These are phyloP conservation scores for Lordiphosa stackelbergi DNA, from an alignment of 1,140 invertebrate genomes.

Conservation along the genomic window DNA sequence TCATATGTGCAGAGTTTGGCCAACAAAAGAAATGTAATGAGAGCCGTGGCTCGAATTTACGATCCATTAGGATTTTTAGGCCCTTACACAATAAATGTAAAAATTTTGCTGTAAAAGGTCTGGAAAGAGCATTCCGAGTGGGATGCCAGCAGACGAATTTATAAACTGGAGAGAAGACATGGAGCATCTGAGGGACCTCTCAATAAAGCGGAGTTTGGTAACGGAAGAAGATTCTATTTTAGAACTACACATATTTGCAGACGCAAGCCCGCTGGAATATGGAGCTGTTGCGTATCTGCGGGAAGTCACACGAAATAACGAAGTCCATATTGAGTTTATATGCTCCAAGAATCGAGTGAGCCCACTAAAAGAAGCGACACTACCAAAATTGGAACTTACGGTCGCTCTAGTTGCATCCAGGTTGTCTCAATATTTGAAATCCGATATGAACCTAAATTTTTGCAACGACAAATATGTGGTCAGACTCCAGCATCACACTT, in stretches of 20 bases:
- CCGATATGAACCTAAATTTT: background rate
- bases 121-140: background rate
- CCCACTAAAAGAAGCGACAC: too few relatives aligned
- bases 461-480: background rate
- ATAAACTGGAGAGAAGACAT: too few relatives aligned
- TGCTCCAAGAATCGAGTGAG: too few relatives aligned
- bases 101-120: background rate
- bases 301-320: too few relatives aligned
- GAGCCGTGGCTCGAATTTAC: background rate
- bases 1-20: background rate
- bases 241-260: background rate
- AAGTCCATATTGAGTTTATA: too few relatives aligned
- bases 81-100: background rate
- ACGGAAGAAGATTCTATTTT: background rate
- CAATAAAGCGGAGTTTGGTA: background rate
- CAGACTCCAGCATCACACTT: background rate
- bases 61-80: background rate
- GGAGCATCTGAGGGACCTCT: background rate
- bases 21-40: background rate
- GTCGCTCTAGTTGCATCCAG: background rate
- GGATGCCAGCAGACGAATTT: background rate
- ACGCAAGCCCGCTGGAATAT: background rate
- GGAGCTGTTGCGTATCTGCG: background rate
- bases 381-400: too few relatives aligned
- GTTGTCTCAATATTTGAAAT: background rate